Evolutionary conservation across 2,888 invertebrate species (phyloP), one percentile per base, ranked within the genome.

Genomic region (Agapostemon virescens): DNA sequence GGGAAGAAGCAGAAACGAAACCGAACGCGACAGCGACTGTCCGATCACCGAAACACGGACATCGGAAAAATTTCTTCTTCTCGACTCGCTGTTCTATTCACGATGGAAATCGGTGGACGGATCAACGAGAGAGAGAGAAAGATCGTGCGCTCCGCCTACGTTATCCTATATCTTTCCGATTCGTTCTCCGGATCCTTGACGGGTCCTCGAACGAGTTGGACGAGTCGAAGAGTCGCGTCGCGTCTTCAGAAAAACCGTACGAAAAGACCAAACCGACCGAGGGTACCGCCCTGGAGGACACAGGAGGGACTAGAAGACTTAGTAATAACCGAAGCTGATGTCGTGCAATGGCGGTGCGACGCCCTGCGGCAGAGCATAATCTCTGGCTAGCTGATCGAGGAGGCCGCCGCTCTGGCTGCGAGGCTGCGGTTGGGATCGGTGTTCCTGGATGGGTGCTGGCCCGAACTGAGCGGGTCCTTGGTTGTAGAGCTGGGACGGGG

Each of bases 251-350:
- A 69, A 15, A 69, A 58, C 52, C 36, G 36, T 70, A 75, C 55
- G 36, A 55, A 69, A 76, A 81, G 61, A 84, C 84, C 74, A 78
- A 84, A 79, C 77, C 78, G 79, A 73, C 66, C 69, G 42, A 68
- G 61, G n/a, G 49, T 45, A 64, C 45, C 71, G 72, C 76, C 74
- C 72, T 75, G 64, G 70, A 30, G 74, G 66, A 72, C 69, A 74
- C 77, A 70, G 74, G 69, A 78, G 81, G 77, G 84, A 87, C 88
- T 85, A 80, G 82, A 81, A 64, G 66, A 58, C 68, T 93, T 95
- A 96, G 92, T 96, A 97, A 92, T 96, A 96, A 89, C 97, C 97
- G 91, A 97, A 97, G 79, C 96, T 95, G 92, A 97, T 97, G 90
- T 97, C 97, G 90, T 97, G 97, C 52, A 96, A 93, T 0, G 97